Conservation (phyloP, 2,113 vertebrate species). For the Helogale parvula region DNA sequence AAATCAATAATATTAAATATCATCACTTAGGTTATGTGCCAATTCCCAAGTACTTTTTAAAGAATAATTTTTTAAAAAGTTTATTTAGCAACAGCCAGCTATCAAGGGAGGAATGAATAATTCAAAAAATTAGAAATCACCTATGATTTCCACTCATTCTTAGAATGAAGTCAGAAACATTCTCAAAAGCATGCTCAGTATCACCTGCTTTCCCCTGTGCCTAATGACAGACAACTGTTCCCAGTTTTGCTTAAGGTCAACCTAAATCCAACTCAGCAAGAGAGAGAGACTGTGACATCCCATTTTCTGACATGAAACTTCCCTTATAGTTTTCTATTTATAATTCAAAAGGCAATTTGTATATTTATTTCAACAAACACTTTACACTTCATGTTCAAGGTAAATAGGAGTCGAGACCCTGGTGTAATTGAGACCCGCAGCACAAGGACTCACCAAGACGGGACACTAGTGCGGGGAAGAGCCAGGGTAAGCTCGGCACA, state of each 20-base stretch:
- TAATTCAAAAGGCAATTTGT: background rate
- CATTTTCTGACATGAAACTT: background rate
- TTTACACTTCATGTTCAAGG: background rate
- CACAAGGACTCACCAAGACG: background rate
- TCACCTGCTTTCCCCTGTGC: background rate
- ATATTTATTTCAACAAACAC: background rate
- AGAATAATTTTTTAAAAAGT: background rate
- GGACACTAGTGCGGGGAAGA: background rate
- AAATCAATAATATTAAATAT: background rate
- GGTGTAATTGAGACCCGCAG: background rate
- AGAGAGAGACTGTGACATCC: background rate
- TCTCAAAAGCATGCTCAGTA: background rate
- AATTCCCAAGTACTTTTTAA: slow-evolving; percentile 28
- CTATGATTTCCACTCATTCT: background rate
- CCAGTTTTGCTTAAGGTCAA: background rate
- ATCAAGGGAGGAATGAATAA: slow-evolving; percentile 12
- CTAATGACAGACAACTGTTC: background rate
- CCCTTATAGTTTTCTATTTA: background rate
- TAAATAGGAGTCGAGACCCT: background rate
- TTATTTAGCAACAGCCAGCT: background rate
- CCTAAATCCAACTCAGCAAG: background rate
- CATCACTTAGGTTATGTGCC: background rate
- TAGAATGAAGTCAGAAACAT: background rate
- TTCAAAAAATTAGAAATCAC: background rate
- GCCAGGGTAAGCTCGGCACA: background rate